Evolutionary conservation across 2,797 vertebrate genomes (phyloP).

Genomic region (Xiphophorus birchmanni): DNA sequence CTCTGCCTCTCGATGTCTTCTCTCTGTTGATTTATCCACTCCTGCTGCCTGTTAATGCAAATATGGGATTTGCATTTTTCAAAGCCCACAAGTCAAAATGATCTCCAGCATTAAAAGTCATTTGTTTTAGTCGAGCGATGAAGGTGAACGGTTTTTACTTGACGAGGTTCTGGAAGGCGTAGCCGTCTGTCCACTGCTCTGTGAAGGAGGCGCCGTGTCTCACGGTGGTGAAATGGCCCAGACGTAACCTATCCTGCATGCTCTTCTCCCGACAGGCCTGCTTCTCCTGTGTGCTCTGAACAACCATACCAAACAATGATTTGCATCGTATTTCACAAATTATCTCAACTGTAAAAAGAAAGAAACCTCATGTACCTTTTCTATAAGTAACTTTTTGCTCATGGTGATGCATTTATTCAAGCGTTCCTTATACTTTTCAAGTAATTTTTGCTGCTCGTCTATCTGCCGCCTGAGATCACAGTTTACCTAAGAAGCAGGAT

Average conservation of each 20-base stretch:
- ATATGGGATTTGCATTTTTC: neutral
- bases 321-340: constrained; percentile 1
- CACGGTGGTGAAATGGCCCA: constrained; percentile 98
- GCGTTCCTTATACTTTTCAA: constrained; percentile 99
- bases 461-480: constrained; percentile 99
- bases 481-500: constrained; percentile 85
- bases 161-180: constrained; percentile 98
- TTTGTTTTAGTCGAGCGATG: neutral
- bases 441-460: constrained; percentile 99
- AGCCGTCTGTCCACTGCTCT: constrained; percentile 98
- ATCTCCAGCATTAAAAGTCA: neutral
- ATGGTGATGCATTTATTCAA: constrained; percentile 99
- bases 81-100: neutral
- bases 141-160: constrained; percentile 83
- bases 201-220: constrained; percentile 98
- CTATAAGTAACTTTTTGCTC: constrained; percentile 99
- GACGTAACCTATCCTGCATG: constrained; percentile 97
- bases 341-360: neutral
- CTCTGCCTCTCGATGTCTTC: constrained; percentile 99
- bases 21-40: constrained; percentile 97
- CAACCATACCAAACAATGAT: neutral
- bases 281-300: constrained; percentile 90
- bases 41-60: constrained; percentile 88
- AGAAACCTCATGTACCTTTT: constrained; percentile 85
- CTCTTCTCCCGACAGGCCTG: constrained; percentile 98